phyloP scores from a whole-genome alignment of 2,797 vertebrate genomes.

The Sardinella longiceps region DNA sequence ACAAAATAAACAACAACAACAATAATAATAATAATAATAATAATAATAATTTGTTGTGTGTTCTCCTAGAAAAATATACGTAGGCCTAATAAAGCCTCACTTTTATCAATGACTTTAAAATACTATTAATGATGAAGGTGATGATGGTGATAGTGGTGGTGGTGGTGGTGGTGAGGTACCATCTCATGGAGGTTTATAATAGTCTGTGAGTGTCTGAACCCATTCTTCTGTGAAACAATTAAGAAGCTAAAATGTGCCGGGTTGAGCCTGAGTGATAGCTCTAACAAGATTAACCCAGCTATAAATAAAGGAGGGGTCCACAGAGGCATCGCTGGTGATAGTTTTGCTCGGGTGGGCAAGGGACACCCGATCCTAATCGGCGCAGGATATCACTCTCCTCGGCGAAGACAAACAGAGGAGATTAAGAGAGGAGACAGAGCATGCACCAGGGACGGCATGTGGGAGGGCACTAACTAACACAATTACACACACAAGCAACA shows the following conservation, averaged over 20 bases:
- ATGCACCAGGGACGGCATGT: conserved; percentile 73
- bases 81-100: too few species aligned
- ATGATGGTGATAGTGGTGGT: neutral
- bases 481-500: conserved; percentile 77
- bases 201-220: neutral
- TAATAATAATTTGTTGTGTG: too few species aligned
- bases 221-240: conserved; percentile 60
- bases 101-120: neutral
- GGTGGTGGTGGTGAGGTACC: neutral
- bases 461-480: conserved; percentile 77
- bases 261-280: conserved; percentile 50
- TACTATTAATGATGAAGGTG: neutral
- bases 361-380: conserved; percentile 71
- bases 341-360: conserved; percentile 62
- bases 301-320: conserved; percentile 68
- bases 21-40: too few species aligned
- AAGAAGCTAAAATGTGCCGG: conserved; percentile 50
- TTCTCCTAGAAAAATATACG: neutral
- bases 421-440: conserved; percentile 81
- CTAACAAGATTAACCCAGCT: conserved; percentile 72
- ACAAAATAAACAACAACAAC: neutral
- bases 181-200: neutral
- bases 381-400: conserved; percentile 78
- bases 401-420: conserved; percentile 78
- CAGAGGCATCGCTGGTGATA: conserved; percentile 58